Percentiles rank a stretch among this genome's conserved stretches.
These are phyloP conservation scores for Saccostrea glomerata DNA, from an alignment of 1,140 invertebrate genomes.

Conservation along the genomic window DNA sequence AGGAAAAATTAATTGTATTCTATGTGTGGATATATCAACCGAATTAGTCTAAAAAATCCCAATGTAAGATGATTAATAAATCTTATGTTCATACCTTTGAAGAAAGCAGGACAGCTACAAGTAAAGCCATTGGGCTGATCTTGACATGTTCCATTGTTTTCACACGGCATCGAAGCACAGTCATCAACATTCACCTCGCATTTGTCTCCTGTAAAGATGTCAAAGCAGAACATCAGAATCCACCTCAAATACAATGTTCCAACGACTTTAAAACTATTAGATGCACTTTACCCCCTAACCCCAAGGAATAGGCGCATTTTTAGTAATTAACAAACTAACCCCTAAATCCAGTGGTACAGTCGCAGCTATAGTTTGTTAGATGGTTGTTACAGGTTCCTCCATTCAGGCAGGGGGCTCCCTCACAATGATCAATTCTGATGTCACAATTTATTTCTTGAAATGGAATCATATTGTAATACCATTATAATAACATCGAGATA, in stretches of 20 bases:
- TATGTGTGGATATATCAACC: background rate
- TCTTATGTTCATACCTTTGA: conserved; percentile 58
- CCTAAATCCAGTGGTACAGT: conserved; percentile 72
- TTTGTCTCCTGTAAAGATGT: conserved; percentile 63
- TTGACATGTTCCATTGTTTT: conserved; percentile 80
- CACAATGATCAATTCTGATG: conserved; percentile 86
- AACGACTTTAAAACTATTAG: no score
- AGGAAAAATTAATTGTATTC: conserved; percentile 72
- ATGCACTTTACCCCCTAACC: no score
- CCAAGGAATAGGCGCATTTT: background rate
- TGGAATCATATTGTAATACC: no score
- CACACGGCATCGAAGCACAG: conserved; percentile 89
- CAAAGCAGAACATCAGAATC: conserved; percentile 45
- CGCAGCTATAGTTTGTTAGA: conserved; percentile 66
- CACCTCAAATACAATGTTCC: background rate
- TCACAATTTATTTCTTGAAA: conserved; percentile 63
- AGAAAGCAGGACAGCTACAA: conserved; percentile 67
- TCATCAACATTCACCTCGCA: conserved; percentile 87
- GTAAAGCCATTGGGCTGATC: conserved; percentile 67
- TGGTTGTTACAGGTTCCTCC: conserved; percentile 89
- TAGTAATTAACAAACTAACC: conserved; percentile 43
- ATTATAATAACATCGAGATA: no score
- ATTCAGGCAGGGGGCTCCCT: conserved; percentile 94
- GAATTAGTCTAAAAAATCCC: background rate
- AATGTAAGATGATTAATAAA: background rate